A percentile compares a stretch with the other conserved stretches of the same genome.
These are phyloP conservation scores for Caerostris extrusa DNA, from an alignment of 1,140 invertebrate genomes.

Conservation along the genomic window DNA sequence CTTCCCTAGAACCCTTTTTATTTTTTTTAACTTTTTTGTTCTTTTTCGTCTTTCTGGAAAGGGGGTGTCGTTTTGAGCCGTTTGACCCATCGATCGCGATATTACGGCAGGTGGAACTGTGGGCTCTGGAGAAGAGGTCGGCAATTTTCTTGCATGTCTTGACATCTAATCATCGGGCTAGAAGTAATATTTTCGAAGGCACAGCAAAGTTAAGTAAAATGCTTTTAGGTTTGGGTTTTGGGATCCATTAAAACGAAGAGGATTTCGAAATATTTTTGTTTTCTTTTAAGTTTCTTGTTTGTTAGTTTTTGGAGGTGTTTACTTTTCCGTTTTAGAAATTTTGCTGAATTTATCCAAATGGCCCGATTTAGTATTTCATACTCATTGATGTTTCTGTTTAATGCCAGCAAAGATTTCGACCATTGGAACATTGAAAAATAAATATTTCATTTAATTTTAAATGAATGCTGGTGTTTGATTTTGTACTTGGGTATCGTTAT, in stretches of 20 bases:
- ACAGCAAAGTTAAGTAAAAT: conserved; percentile 41
- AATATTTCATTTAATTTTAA: too few relatives aligned
- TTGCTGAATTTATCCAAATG: background rate
- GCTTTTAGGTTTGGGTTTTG: conserved; percentile 16
- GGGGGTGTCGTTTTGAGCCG: background rate
- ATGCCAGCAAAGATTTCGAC: too few relatives aligned
- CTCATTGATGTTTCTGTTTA: background rate
- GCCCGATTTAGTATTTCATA: background rate
- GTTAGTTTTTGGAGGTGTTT: background rate
- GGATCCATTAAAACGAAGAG: conserved; percentile 43
- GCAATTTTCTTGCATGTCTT: conserved; percentile 55
- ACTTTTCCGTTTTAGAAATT: background rate
- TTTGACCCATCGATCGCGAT: conserved; percentile 35
- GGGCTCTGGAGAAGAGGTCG: background rate
- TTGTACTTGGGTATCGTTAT: too few relatives aligned
- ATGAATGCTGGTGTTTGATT: too few relatives aligned
- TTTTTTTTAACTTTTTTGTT: too few relatives aligned
- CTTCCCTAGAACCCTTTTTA: background rate
- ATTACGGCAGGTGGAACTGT: conserved; percentile 50
- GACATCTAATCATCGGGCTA: conserved; percentile 59
- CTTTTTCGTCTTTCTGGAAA: background rate
- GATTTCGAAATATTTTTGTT: background rate
- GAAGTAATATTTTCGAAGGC: conserved; percentile 51
- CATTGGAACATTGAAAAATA: too few relatives aligned
- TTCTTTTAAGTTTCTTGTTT: background rate